These are phyloP conservation scores for Polyommatus iphigenia DNA, from an alignment of 2,888 invertebrate genomes.

Conservation along the genomic window DNA sequence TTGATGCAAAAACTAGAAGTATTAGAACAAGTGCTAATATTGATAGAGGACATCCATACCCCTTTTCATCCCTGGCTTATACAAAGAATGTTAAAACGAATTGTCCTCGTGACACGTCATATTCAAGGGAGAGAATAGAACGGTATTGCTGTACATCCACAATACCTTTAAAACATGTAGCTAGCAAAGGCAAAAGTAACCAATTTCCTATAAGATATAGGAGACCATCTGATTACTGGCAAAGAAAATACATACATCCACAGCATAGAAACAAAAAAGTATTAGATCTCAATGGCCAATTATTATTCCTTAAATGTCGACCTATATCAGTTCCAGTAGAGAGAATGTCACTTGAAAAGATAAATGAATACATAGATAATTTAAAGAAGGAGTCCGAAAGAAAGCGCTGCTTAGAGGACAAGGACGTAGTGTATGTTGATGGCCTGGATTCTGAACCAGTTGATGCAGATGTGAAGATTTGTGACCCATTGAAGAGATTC, in stretches of 20 bases:
- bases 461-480: slow-evolving; percentile 52
- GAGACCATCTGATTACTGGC: slow-evolving; percentile 73
- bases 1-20: slow-evolving; percentile 56
- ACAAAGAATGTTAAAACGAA: slow-evolving; percentile 61
- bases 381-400: slow-evolving; percentile 56
- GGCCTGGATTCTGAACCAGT: slow-evolving; percentile 56
- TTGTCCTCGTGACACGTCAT: slow-evolving; percentile 57
- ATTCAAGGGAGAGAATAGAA: slow-evolving; percentile 67
- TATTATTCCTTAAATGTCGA: slow-evolving; percentile 74
- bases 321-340: slow-evolving; percentile 70
- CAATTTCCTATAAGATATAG: slow-evolving; percentile 69
- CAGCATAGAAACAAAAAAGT: slow-evolving; percentile 67
- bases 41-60: slow-evolving; percentile 70
- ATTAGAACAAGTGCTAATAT: slow-evolving; percentile 58
- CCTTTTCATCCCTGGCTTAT: slow-evolving; percentile 74
- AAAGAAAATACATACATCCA: slow-evolving; percentile 65
- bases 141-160: slow-evolving; percentile 65
- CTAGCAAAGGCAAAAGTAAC: slow-evolving; percentile 62
- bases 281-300: slow-evolving; percentile 69
- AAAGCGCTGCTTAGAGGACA: slow-evolving; percentile 51
- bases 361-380: slow-evolving; percentile 66
- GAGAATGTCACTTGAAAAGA: slow-evolving; percentile 63
- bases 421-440: slow-evolving; percentile 73
- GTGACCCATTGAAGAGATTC: slow-evolving; percentile 60
- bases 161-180: slow-evolving; percentile 59